Percentiles rank a stretch among this genome's conserved stretches.
Conservation (phyloP, 2,888 invertebrate species). For the Gandaritis pyraliata region DNA sequence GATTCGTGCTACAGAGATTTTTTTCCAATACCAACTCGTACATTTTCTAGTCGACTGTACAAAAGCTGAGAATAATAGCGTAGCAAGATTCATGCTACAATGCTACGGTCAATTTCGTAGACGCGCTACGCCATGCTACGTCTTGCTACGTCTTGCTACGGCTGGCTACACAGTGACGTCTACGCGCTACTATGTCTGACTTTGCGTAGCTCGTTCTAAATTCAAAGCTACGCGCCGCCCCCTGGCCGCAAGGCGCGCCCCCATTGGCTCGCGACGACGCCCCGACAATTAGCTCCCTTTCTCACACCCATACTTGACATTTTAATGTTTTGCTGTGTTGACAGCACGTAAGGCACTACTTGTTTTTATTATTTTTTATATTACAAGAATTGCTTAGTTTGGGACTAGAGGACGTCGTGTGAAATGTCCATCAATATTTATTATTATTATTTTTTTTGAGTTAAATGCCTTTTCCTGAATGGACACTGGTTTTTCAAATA, state of each 20-base stretch:
- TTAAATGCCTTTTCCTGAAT: no score
- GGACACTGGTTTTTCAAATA: no score
- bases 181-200: constrained; percentile 46
- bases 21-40: no score
- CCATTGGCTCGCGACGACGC: constrained; percentile 73
- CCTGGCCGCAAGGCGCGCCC: constrained; percentile 51
- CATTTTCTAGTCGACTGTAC: no score
- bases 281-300: constrained; percentile 74
- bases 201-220: constrained; percentile 75
- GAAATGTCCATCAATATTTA: no score
- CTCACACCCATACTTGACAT: constrained; percentile 76
- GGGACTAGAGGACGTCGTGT: no score
- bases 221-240: constrained; percentile 74
- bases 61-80: no score
- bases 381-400: no score
- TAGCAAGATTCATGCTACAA: constrained; percentile 7
- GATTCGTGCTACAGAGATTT: no score
- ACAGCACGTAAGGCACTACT: constrained; percentile 48
- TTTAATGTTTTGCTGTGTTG: constrained; percentile 74
- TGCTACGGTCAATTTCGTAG: background rate
- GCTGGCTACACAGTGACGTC: constrained; percentile 16
- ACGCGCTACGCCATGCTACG: constrained; percentile 8
- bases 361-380: constrained; percentile 19
- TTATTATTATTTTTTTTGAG: no score
- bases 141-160: constrained; percentile 8